These are phyloP conservation scores for Limnephilus auricula DNA, from an alignment of 2,888 invertebrate species.

Conservation along the genomic window DNA sequence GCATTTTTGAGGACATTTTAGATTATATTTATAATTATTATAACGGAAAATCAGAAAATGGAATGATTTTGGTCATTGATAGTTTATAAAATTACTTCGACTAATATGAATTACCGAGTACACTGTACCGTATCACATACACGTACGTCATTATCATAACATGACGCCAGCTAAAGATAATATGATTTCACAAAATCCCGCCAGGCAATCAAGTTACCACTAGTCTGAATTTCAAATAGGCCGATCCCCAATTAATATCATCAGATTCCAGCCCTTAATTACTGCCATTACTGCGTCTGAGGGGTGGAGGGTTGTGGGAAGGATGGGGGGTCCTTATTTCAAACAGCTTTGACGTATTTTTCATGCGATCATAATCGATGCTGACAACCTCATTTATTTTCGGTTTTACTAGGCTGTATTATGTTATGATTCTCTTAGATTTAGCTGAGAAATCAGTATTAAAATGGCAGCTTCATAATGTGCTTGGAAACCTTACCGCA, in stretches of 20 bases:
- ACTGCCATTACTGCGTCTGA: background rate
- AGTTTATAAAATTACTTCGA: too few relatives aligned
- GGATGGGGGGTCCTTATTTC: background rate
- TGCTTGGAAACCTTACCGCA: background rate
- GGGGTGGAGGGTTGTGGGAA: background rate
- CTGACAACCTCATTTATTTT: background rate
- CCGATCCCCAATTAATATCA: constrained; percentile 29
- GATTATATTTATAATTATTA: too few relatives aligned
- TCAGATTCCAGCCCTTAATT: constrained; percentile 30
- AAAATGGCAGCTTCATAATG: background rate
- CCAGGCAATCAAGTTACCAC: constrained; percentile 30
- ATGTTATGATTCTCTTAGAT: background rate
- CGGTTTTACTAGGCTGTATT: background rate
- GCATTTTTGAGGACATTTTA: too few relatives aligned
- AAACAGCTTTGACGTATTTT: background rate
- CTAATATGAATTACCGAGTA: background rate
- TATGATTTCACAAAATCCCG: constrained; percentile 24
- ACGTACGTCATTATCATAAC: background rate
- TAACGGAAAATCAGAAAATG: too few relatives aligned
- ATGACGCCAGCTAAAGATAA: background rate
- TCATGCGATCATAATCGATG: background rate
- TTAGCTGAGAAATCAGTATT: background rate
- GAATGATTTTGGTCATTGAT: too few relatives aligned
- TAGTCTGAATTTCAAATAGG: constrained; percentile 27
- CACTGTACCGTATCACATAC: background rate